Evolutionary conservation across 2,888 invertebrate genomes (phyloP).

Genomic region (Oxystoma pomonae): DNA sequence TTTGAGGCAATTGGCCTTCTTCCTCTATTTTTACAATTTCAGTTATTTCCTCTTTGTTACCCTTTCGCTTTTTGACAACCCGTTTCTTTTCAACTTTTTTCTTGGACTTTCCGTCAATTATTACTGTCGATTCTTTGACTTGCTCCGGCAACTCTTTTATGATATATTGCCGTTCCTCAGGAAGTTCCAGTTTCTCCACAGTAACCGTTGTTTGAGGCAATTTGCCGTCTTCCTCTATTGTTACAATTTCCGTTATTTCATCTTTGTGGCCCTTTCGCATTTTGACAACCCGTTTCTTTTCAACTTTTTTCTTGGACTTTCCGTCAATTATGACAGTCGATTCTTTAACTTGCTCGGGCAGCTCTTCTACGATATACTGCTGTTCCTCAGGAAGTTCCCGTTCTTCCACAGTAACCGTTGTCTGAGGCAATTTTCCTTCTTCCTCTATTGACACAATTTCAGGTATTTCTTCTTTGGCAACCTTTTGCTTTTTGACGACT

Average conservation of each 20-base stretch:
- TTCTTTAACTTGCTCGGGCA: slow-evolving; percentile 33
- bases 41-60: slow-evolving; percentile 38
- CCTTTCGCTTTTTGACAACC: slow-evolving; percentile 47
- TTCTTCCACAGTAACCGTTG: slow-evolving; percentile 41
- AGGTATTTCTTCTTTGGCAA: slow-evolving; percentile 44
- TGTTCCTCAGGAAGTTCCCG: slow-evolving; percentile 30
- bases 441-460: slow-evolving; percentile 44
- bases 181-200: slow-evolving; percentile 39
- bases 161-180: slow-evolving; percentile 20
- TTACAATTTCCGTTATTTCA: slow-evolving; percentile 40
- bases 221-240: slow-evolving; percentile 37
- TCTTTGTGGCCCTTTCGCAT: slow-evolving; percentile 35
- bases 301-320: slow-evolving; percentile 33
- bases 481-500: slow-evolving; percentile 41
- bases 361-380: slow-evolving; percentile 22
- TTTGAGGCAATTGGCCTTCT: slow-evolving; percentile 37
- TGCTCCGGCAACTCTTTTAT: slow-evolving; percentile 36
- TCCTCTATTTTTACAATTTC: slow-evolving; percentile 33
- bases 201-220: slow-evolving; percentile 33
- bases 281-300: slow-evolving; percentile 33
- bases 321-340: slow-evolving; percentile 40
- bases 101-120: slow-evolving; percentile 44
- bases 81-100: slow-evolving; percentile 45
- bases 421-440: slow-evolving; percentile 47
- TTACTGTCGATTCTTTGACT: slow-evolving; percentile 37